Base-by-base conservation (phyloP, 2,797 vertebrate genomes). In the Ataeniobius toweri region DNA sequence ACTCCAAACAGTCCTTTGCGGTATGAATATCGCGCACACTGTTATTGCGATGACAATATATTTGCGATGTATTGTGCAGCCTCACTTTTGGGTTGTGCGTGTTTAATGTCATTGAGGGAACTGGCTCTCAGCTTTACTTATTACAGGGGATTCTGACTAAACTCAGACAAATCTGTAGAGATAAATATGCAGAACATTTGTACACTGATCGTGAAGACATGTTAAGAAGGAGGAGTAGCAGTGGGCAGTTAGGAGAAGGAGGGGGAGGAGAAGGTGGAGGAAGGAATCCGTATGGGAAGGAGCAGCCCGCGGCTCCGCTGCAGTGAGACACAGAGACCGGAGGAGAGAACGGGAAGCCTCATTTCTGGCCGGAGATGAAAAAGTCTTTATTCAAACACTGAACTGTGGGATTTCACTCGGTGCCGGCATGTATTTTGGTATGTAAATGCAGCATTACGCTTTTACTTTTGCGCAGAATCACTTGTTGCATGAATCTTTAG, bases 341-440 rank as follows among this genome's bases (percentile, higher is more conserved):
- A 77, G 80, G 76, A 83, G 84, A 73, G 77, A 80, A 80, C 75
- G 41, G 80, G 59, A 20, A 76, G 58, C 80, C 70, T 79, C 41
- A 18, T 74, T 71, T 82, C 78, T 63, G 80, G 81, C 69, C 22
- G 76, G 87, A 86, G 76, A 87, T 89, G 87, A 86, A 6, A 88
- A 24, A 76, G 6, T 89, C 84, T 86, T 86, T 76, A 24, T 65
- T 41, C 71, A 48, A 16, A 9, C 75, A 50, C 83, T 88, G 79
- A 91, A 31, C 81, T 24, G 10, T 22, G 69, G 88, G 89, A 87
- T 50, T 39, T 80, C 78, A 48, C 39, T 65, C 16, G 71, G 53
- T 39, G 79, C 73, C 48, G 80, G 26, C 77, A 93, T 93, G 93
- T 92, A 92, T 88, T 93, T 93, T 76, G 93, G 93, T 94, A 89